Evolutionary conservation across 2,888 invertebrate genomes (phyloP).

Genomic region (Chirona hameri): DNA sequence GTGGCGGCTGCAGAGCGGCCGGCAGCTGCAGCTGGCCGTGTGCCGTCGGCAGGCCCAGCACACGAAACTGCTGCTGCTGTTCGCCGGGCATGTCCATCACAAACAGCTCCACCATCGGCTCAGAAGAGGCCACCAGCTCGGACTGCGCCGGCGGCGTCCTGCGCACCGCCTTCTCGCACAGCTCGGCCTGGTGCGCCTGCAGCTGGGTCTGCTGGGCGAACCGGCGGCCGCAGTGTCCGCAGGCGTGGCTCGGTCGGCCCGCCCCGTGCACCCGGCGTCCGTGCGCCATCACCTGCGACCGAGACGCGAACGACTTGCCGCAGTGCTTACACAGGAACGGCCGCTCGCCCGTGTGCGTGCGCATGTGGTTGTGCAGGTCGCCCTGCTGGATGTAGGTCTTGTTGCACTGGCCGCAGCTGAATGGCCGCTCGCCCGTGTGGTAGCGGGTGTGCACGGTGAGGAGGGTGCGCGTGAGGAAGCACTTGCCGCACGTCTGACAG

Average conservation of each 20-base stretch:
- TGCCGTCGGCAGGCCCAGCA: neutral
- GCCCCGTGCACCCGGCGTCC: neutral
- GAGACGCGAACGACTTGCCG: conserved; percentile 3
- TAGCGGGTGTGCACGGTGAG: conserved; percentile 5
- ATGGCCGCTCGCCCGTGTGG: conserved; percentile 26
- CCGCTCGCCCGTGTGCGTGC: conserved; percentile 8
- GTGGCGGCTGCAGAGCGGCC: neutral
- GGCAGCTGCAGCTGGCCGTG: neutral
- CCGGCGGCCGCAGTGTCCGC: neutral
- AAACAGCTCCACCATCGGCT: conserved; percentile 24
- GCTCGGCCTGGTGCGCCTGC: neutral
- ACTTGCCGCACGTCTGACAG: conserved; percentile 6
- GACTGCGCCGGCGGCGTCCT: neutral
- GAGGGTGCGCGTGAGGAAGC: conserved; percentile 14
- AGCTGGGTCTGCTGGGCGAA: neutral
- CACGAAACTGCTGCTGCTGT: neutral
- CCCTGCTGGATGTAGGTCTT: conserved; percentile 9
- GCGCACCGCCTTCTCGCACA: neutral
- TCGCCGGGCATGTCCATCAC: conserved; percentile 1
- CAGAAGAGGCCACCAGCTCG: neutral
- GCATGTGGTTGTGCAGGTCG: conserved; percentile 6
- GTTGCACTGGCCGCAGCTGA: neutral
- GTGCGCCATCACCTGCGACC: neutral
- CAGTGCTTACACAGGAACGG: neutral
- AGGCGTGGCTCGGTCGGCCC: neutral